Percentiles rank a stretch among this genome's conserved stretches.
phyloP scores from a whole-genome alignment of 2,888 invertebrate species.

The Drosophila formosana region DNA sequence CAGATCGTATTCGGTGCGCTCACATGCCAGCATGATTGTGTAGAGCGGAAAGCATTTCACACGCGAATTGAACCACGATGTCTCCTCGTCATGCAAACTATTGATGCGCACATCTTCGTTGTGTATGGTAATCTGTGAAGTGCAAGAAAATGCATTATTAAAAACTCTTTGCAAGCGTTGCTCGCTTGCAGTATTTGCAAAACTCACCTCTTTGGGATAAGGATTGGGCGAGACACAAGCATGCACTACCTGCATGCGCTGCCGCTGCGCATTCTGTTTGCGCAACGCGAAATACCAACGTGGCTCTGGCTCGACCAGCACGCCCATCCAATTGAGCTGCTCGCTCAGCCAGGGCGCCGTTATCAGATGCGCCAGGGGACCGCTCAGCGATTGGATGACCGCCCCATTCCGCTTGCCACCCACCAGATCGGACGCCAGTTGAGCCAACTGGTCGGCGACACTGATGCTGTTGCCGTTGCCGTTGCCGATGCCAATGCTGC shows the following conservation, averaged over 20 bases:
- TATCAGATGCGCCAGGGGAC: conserved; percentile 87
- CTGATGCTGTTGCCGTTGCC: conserved; percentile 37
- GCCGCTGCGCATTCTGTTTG: conserved; percentile 86
- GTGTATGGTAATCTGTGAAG: conserved; percentile 86
- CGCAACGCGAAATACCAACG: conserved; percentile 90
- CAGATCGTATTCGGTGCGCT: conserved; percentile 89
- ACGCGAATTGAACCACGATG: conserved; percentile 89
- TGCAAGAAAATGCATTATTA: neutral
- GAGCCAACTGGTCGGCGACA: conserved; percentile 82
- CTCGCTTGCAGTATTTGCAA: neutral
- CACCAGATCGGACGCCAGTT: conserved; percentile 83
- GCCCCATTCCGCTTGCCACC: conserved; percentile 87
- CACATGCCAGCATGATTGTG: conserved; percentile 92
- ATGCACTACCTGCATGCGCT: conserved; percentile 89
- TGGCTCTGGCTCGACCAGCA: conserved; percentile 91
- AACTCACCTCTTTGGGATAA: conserved; percentile 90
- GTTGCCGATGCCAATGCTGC: conserved; percentile 4
- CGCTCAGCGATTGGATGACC: conserved; percentile 89
- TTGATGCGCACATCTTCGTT: conserved; percentile 86
- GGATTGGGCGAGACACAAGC: conserved; percentile 92
- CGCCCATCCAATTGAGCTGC: conserved; percentile 90
- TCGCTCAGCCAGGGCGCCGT: conserved; percentile 91
- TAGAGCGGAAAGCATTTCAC: conserved; percentile 94
- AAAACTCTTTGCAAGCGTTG: too few species aligned
- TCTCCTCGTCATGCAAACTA: conserved; percentile 86